A percentile compares a stretch with the other conserved stretches of the same genome.
phyloP scores from a whole-genome alignment of 2,888 invertebrate species.

The Zootermopsis nevadensis region DNA sequence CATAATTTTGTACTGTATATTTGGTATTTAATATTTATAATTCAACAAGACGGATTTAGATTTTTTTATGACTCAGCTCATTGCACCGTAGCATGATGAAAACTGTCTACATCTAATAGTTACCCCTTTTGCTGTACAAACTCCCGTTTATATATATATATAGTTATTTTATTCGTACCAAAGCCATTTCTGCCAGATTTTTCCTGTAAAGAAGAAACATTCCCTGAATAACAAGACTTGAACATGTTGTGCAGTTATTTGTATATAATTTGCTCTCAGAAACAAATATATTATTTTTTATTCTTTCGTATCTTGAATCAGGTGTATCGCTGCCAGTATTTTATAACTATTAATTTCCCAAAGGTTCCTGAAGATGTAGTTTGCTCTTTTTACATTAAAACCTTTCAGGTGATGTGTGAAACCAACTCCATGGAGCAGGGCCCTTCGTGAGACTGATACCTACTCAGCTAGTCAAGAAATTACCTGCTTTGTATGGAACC shows the following conservation, averaged over 20 bases:
- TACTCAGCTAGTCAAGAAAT: too few relatives aligned
- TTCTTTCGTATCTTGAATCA: neutral
- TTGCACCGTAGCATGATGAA: conserved; percentile 35
- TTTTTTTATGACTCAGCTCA: conserved; percentile 23
- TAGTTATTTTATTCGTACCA: conserved; percentile 46
- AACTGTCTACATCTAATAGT: conserved; percentile 46
- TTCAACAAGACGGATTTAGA: neutral
- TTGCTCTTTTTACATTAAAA: too few relatives aligned
- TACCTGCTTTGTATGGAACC: too few relatives aligned
- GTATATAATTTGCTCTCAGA: conserved; percentile 39
- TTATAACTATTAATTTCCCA: neutral
- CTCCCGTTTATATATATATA: conserved; percentile 30
- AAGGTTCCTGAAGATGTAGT: too few relatives aligned
- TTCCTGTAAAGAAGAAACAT: conserved; percentile 41
- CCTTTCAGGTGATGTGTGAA: too few relatives aligned
- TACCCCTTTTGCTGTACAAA: conserved; percentile 53
- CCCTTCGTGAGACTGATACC: too few relatives aligned
- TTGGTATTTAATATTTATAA: conserved; percentile 51
- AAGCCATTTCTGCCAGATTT: conserved; percentile 49
- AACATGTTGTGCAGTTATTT: conserved; percentile 39
- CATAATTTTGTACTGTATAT: conserved; percentile 48
- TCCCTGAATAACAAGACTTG: conserved; percentile 28
- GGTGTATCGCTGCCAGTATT: neutral
- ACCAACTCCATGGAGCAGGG: too few relatives aligned
- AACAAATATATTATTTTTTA: conserved; percentile 38